Evolutionary conservation across 2,113 vertebrate species (phyloP), one percentile per base, ranked within the genome.

Genomic region (Jacana jacana): DNA sequence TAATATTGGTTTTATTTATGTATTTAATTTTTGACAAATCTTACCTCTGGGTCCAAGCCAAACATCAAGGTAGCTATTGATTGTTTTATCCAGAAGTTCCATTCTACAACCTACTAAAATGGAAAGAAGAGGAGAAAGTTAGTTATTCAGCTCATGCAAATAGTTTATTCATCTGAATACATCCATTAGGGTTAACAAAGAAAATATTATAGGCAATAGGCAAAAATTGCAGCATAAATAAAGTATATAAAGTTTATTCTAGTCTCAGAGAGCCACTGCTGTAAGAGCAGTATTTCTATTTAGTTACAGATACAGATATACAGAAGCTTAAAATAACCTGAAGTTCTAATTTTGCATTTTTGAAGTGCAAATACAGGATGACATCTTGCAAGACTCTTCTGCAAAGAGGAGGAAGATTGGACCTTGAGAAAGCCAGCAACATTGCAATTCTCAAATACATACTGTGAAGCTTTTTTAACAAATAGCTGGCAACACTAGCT

Each of bases 1-100:
- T 60, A 40, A 10, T 20, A 86, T 16, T 11, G 64, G 17, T 37
- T 84, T 86, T 49, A 92, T 63, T 84, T 44, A 35, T 11, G 20
- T 30, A 17, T 79, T 83, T 70, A 65, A 46, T 23, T 83, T 91
- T 46, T 77, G 83, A 78, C 70, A 91, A 81, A 79, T 58, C 97
- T 99, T 97, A 99, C 99, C 99, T 98, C 99, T 99, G 89, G 99
- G 99, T 93, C 99, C 99, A 95, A 99, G 98, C 98, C 98, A 99
- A 90, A 99, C 96, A 88, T 98, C 98, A 70, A 99, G 97, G 91
- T 99, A 98, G 75, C 97, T 96, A 97, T 99, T 99, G 58, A 99
- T 97, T 91, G 98, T 98, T 91, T 98, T 98, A 98, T 99, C 99
- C 80, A 99, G 79, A 86, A 96, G 86, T 96, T 99, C 99, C 99